These are phyloP conservation scores for Drosophila pectinifera DNA, from an alignment of 1,140 invertebrate species.

Conservation along the genomic window DNA sequence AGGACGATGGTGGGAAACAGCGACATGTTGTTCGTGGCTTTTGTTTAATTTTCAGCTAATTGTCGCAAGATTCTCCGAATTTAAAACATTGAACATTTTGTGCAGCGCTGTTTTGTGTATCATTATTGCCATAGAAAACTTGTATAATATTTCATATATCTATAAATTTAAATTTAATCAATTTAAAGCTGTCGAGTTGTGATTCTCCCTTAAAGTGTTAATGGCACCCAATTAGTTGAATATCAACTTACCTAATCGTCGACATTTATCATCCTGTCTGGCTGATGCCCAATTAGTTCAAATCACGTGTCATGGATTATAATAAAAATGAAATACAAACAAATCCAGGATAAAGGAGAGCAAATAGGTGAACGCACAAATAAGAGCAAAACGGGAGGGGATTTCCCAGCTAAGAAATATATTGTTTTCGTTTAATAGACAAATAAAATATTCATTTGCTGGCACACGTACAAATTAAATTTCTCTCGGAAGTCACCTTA, in stretches of 20 bases:
- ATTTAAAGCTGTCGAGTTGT: too few relatives aligned
- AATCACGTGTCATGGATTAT: background rate
- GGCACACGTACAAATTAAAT: background rate
- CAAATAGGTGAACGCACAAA: background rate
- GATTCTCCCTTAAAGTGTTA: background rate
- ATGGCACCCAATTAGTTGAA: conserved; percentile 9
- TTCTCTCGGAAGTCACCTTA: background rate
- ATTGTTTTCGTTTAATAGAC: conserved; percentile 11
- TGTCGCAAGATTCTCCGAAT: background rate
- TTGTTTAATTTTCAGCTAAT: background rate
- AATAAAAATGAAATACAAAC: conserved; percentile 6
- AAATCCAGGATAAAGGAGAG: background rate
- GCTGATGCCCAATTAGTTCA: conserved; percentile 10
- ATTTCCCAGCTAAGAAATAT: background rate
- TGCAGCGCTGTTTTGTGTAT: too few relatives aligned
- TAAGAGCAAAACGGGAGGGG: background rate
- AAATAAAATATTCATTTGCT: conserved; percentile 1
- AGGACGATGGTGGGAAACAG: background rate
- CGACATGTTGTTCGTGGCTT: background rate
- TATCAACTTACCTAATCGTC: background rate
- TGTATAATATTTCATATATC: too few relatives aligned
- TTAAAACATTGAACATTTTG: background rate
- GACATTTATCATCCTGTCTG: conserved; percentile 4
- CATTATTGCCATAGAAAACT: background rate
- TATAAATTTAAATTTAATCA: too few relatives aligned